A percentile compares a stretch with the other conserved stretches of the same genome.
These are phyloP conservation scores for Nothoprocta perdicaria DNA, from an alignment of 2,113 vertebrate species.

Conservation along the genomic window DNA sequence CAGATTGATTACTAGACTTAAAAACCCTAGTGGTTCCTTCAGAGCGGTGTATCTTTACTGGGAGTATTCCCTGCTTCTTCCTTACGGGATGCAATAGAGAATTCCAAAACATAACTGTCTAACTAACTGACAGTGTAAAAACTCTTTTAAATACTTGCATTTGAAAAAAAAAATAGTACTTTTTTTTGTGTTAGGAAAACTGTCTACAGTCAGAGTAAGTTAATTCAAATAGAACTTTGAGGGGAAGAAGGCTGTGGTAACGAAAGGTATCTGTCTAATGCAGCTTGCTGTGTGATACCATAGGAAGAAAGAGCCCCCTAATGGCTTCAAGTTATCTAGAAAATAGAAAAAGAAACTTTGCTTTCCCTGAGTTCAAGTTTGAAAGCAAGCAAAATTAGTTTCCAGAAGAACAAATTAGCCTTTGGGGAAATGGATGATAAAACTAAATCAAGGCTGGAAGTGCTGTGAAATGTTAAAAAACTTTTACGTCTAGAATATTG, in stretches of 20 bases:
- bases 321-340: slow-evolving; percentile 59
- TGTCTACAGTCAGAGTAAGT: not conserved
- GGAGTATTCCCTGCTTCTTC: accelerated
- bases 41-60: not conserved
- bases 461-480: not conserved
- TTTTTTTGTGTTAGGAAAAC: not conserved
- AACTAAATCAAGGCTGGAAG: not conserved
- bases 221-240: not conserved
- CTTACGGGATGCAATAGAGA: not conserved
- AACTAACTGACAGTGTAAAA: not conserved
- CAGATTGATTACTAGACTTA: not conserved
- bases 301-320: slow-evolving; percentile 80
- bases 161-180: not conserved
- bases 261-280: not conserved
- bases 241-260: not conserved
- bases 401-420: not conserved
- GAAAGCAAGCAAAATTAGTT: not conserved
- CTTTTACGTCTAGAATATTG: too few species aligned
- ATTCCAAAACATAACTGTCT: not conserved
- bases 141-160: not conserved
- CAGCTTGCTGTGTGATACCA: slow-evolving; percentile 46
- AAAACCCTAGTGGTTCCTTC: not conserved
- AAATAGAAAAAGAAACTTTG: slow-evolving; percentile 21
- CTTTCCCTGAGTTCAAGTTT: not conserved
- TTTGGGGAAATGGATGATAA: not conserved